These are phyloP conservation scores for Octodon degus DNA, from an alignment of 2,113 vertebrate species.

Conservation along the genomic window DNA sequence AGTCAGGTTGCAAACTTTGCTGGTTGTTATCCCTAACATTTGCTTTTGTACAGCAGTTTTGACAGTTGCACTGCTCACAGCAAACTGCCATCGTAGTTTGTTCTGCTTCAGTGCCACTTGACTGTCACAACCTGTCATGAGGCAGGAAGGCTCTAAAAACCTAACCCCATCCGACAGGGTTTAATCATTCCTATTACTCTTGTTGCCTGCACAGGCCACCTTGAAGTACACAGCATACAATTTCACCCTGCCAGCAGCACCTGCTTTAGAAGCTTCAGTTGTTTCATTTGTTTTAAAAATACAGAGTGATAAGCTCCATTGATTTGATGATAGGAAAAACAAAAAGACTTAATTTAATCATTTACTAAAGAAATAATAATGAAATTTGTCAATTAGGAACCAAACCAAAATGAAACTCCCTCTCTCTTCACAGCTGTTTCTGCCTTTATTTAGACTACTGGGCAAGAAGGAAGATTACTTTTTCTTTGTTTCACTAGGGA, in stretches of 20 bases:
- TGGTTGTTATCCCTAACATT: constrained; percentile 77
- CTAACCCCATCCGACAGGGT: constrained; percentile 85
- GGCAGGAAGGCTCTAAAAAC: constrained; percentile 81
- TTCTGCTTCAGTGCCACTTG: constrained; percentile 87
- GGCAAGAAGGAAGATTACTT: background rate
- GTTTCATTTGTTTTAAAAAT: background rate
- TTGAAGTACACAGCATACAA: constrained; percentile 68
- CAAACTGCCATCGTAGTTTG: constrained; percentile 85
- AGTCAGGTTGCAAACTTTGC: constrained; percentile 76
- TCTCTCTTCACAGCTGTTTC: background rate
- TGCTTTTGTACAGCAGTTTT: constrained; percentile 80
- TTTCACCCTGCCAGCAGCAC: constrained; percentile 47
- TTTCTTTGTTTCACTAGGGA: background rate
- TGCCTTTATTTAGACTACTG: accelerated
- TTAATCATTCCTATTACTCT: constrained; percentile 87
- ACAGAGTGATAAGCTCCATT: constrained; percentile 5
- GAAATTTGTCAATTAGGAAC: background rate
- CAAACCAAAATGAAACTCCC: background rate
- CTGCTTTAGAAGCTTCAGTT: constrained; percentile 44
- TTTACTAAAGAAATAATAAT: background rate
- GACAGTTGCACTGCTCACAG: constrained; percentile 84
- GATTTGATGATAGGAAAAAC: background rate
- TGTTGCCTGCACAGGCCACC: constrained; percentile 81
- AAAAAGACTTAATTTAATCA: background rate
- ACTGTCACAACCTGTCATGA: constrained; percentile 88